Evolutionary conservation across 2,888 invertebrate species (phyloP), one percentile per base, ranked within the genome.

Genomic region (Physocephala rufipes): DNA sequence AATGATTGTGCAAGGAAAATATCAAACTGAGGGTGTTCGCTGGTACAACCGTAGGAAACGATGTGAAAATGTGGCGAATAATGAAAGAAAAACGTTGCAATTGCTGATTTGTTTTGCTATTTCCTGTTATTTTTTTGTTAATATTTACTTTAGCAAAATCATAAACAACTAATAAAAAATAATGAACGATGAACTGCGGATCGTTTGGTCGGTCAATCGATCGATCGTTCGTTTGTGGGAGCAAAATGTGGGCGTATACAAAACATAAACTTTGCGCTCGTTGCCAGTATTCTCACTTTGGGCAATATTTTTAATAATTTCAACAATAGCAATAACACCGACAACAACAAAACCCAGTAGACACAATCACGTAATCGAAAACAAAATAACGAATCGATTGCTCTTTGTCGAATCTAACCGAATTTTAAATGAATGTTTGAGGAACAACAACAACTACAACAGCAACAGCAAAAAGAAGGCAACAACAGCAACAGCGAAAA

Each of bases 151-250:
- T 81, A 76, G 74, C 72, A 75, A 77, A 70, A 80, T 79, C 80
- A 80, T 79, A 82, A 74, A 79, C 79, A 80, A 81, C 82, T 81
- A 82, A 81, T 82, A 81, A 82, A 82, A 81, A 78, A 78, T 77
- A 81, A 81, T 81, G 51, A 68, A 68, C 67, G 55, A 71, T 53
- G 53, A 45, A 43, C 58, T 36, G 70, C 70, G 64, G 45, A 53
- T 58, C 36, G 36, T 36, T 69, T 36, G 70, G 43, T 36, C 36
- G 36, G 36, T 21, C 55, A n/a, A 55, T 21, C 49, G 70, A 66
- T 66, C 49, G 71, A 61, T 24, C 12, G 28, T 4, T 58, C 13
- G 24, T 15, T 58, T 3, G 66, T 66, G 59, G 28, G 66, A 24
- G 36, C 51, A 24, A 36, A 49, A 45, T 28, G 63, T 67, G 67